Evolutionary conservation across 2,888 invertebrate genomes (phyloP), one percentile per base, ranked within the genome.

Genomic region (Hyles lineata): DNA sequence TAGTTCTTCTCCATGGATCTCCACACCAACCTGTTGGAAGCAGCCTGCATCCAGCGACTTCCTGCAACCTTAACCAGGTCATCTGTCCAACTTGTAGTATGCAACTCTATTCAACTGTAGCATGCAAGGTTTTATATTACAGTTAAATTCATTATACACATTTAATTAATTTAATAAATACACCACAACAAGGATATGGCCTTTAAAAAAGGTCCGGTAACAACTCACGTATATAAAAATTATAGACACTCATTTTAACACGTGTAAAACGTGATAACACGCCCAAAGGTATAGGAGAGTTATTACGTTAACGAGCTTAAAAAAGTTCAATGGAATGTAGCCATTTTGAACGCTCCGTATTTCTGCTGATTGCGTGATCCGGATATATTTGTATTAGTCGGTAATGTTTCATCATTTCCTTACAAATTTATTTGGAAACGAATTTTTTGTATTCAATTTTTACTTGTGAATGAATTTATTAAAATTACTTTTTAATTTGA

Each of bases 291-390:
- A 69, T 32, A 69, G 69, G 21, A 19, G 70, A 21, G 29, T 69
- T 73, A 58, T 73, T 73, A 73, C 55, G 69, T 32, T 61, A 73
- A 73, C 69, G 61, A 70, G 70, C 60, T 70, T 70, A 70, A 60
- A 73, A 58, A 73, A 72, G 29, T n/a, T 62, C 29, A 61, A 32
- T 55, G 52, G n/a, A 25, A 71, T 15, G 7, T 29, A 60, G 15
- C 35, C 32, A 32, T 21, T 32, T 58, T 62, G 52, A 62, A 62
- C 52, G 62, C 61, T 71, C 25, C 55, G 50, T 21, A 62, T 55
- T 70, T 62, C 17, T 62, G n/a, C 32, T 55, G 52, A 62, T 62
- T 63, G 25, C 55, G 62, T 17, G 32, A 62, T 32, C 19, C 55
- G n/a, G 52, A 23, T 71, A 35, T 6, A 52, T 71, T 71, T 62